Evolutionary conservation across 2,888 invertebrate species (phyloP), one percentile per base, ranked within the genome.

Genomic region (Epinotia bilunana): DNA sequence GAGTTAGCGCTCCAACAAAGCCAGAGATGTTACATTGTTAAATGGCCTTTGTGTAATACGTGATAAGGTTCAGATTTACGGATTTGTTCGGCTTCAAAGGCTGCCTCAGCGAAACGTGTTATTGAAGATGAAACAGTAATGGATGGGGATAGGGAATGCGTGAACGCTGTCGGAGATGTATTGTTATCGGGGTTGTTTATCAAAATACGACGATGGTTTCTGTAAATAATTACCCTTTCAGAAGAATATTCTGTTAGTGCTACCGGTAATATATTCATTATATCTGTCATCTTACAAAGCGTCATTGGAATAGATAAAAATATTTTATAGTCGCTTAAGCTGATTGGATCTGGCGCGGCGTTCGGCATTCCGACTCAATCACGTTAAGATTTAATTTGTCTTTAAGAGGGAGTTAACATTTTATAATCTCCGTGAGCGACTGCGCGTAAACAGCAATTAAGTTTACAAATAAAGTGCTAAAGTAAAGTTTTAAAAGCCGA

Each of bases 111-210:
- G 85, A 89, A 92, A 91, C 89, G 90, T 91, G 92, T 91, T 92
- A 91, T 92, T 92, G 91, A 91, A 93, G 93, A 93, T 92, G 93
- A 90, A 91, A 91, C 91, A 91, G 92, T 93, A 94, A 94, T 93
- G 91, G 92, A 93, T 93, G 92, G 87, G 91, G 89, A 91, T 91
- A 88, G 90, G 87, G 92, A 92, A 92, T 93, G 93, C 93, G 93
- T 93, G 92, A 93, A 93, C 90, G 91, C 90, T 91, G 92, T 91
- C 91, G 87, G 88, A 90, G 92, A 92, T 91, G 91, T 91, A 92
- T 92, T 93, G 91, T 93, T 93, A 93, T 94, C 93, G 87, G 84
- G 85, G 84, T 87, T 92, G 93, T 92, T 93, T 91, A 94, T 94
- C 93, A 88, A 88, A 87, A 90, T 88, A 91, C 91, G 88, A 88